phyloP scores from a whole-genome alignment of 2,797 vertebrate genomes.

The Diplodus puntazzo region DNA sequence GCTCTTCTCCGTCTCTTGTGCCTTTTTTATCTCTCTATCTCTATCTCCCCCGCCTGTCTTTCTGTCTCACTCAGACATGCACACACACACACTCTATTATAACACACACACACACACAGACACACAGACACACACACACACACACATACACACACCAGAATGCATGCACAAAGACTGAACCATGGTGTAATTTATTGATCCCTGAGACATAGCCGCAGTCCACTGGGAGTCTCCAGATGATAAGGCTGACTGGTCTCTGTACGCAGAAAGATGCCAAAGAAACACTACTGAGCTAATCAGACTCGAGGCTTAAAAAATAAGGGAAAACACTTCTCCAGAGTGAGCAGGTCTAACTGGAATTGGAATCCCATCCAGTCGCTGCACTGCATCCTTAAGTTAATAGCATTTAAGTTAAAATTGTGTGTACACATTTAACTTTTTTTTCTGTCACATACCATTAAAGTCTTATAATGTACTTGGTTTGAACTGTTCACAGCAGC shows the following conservation, averaged over 20 bases:
- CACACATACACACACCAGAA: conserved; percentile 21
- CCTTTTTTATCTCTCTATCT: conserved; percentile 48
- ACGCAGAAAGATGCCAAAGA: conserved; percentile 44
- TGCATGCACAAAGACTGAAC: conserved; percentile 42
- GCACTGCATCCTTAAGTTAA: conserved; percentile 3
- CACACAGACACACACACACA: conserved; percentile 24
- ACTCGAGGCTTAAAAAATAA: conserved; percentile 26
- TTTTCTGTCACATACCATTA: not conserved
- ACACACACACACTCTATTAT: conserved; percentile 10
- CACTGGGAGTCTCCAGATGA: conserved; percentile 59
- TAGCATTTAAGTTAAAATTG: not conserved
- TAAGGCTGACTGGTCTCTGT: conserved; percentile 66
- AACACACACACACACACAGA: not conserved
- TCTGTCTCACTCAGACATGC: conserved; percentile 28
- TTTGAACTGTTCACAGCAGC: not conserved
- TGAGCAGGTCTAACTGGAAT: not conserved
- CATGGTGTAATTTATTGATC: conserved; percentile 70
- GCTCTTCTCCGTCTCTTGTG: conserved; percentile 46
- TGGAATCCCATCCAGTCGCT: not conserved
- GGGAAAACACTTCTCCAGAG: conserved; percentile 11
- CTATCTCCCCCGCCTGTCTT: conserved; percentile 27
- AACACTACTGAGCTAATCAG: conserved; percentile 48
- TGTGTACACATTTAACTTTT: not conserved
- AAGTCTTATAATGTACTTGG: not conserved
- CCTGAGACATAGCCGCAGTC: conserved; percentile 56